phyloP scores from a whole-genome alignment of 2,113 vertebrate species.

The Tachuris rubrigastra region DNA sequence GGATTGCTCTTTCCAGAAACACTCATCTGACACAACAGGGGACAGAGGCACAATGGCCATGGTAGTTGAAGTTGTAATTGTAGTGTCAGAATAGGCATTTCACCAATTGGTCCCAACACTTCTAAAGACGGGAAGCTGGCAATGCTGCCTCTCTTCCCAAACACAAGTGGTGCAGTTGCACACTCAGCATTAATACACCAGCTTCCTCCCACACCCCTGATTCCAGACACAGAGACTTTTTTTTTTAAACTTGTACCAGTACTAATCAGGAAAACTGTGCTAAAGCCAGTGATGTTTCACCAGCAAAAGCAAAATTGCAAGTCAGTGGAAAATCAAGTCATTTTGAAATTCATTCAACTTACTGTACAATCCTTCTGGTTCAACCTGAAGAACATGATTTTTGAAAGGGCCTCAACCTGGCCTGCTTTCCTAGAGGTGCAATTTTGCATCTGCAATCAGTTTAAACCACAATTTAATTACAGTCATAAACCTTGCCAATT shows the following conservation, averaged over 20 bases:
- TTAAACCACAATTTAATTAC: slow-evolving; percentile 51
- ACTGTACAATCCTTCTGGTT: slow-evolving; percentile 30
- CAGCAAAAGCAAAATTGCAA: slow-evolving; percentile 23
- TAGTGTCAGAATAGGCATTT: slow-evolving; percentile 1
- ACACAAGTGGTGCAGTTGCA: background rate
- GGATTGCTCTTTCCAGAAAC: slow-evolving; percentile 33
- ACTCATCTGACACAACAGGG: background rate
- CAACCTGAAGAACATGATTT: slow-evolving; percentile 54
- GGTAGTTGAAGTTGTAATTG: background rate
- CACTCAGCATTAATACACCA: background rate
- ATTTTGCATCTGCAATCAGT: slow-evolving; percentile 57
- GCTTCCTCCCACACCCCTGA: slow-evolving; percentile 29
- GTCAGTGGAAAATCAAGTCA: slow-evolving; percentile 18
- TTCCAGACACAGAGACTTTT: background rate
- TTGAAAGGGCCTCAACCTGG: slow-evolving; percentile 36
- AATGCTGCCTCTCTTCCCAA: background rate
- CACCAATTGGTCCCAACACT: background rate
- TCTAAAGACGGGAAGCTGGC: slow-evolving; percentile 6
- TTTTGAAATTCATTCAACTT: slow-evolving; percentile 41
- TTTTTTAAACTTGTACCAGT: background rate
- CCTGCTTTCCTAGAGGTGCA: slow-evolving; percentile 44
- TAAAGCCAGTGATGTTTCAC: slow-evolving; percentile 24
- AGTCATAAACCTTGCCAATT: slow-evolving; percentile 31
- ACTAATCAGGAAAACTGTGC: background rate
- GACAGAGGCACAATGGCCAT: background rate